Evolutionary conservation across 2,797 vertebrate genomes (phyloP), one percentile per base, ranked within the genome.

Genomic region (Falco columbarius): DNA sequence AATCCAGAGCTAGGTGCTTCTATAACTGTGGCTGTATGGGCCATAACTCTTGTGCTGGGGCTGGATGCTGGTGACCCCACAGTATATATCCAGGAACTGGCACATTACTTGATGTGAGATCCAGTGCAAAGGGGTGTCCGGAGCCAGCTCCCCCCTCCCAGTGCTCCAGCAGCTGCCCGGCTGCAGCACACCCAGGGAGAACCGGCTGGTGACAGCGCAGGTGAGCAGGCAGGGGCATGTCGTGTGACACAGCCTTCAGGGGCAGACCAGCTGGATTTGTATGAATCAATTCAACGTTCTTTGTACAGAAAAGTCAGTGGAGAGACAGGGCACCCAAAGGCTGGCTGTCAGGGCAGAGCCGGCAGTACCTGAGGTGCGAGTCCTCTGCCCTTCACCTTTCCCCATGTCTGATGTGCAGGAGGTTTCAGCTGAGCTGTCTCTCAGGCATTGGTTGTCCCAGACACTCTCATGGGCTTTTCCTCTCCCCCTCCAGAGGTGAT

Each of bases 171-270:
- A 3, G 27, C 58, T 65, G 19, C 62, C 27, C 1, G 46, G 47
- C 55, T 19, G 38, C 63, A 46, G 32, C 40, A 4, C 0, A 2
- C 1, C 40, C 70, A 29, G 0, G 12, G 42, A 24, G 65, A 40
- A 32, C 40, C 1, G 3, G 26, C 9, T 0, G 1, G 8, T 10
- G 29, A 30, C 1, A 3, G 9, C 29, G 67, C 46, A 46, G 82
- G 47, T 20, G 20, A 26, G 17, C 54, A 24, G 68, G 32, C 23
- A 63, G 0, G 2, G 65, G 4, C 46, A 12, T 1, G 47, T 21
- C 7, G 14, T 13, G 10, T 2, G 10, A 20, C 38, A 10, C 4
- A 30, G 73, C 14, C 22, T 58, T 23, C 4, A 3, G 11, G 27
- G 10, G 5, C 7, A 62, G 21, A 54, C 9, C 2, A 11, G 24